phyloP scores from a whole-genome alignment of 2,888 invertebrate genomes.

The Drosophila demipolita region DNA sequence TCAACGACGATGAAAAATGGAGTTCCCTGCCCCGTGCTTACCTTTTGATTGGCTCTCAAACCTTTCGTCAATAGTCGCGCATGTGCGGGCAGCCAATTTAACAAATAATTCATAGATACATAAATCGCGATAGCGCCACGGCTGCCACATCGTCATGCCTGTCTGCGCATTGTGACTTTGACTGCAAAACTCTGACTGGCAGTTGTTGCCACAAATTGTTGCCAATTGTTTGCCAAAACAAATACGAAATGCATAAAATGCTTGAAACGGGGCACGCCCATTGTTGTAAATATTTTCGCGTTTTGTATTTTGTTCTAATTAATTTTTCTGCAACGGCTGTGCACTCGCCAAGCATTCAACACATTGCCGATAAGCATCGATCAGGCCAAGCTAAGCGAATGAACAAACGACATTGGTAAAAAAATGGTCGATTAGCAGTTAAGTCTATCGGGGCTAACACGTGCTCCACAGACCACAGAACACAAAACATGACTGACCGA shows the following conservation, averaged over 20 bases:
- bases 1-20: conserved; percentile 6
- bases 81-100: conserved; percentile 77
- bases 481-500: conserved; percentile 5
- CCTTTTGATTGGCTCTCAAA: conserved; percentile 52
- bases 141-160: conserved; percentile 61
- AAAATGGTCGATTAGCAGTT: conserved; percentile 75
- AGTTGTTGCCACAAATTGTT: conserved; percentile 74
- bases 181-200: conserved; percentile 49
- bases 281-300: conserved; percentile 76
- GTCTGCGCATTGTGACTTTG: conserved; percentile 57
- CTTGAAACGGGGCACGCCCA: conserved; percentile 70
- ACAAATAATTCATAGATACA: conserved; percentile 78
- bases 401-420: conserved; percentile 76
- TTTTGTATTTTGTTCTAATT: conserved; percentile 79
- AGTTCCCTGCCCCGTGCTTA: conserved; percentile 11
- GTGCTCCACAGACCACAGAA: conserved; percentile 53
- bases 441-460: conserved; percentile 55
- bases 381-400: conserved; percentile 39
- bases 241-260: conserved; percentile 73
- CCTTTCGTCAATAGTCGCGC: conserved; percentile 74
- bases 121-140: conserved; percentile 76
- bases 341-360: conserved; percentile 69
- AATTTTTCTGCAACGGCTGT: conserved; percentile 65
- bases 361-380: conserved; percentile 77
- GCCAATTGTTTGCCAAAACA: conserved; percentile 77